Conservation (phyloP, 2,888 invertebrate genomes). For the Hyposoter didymator region DNA sequence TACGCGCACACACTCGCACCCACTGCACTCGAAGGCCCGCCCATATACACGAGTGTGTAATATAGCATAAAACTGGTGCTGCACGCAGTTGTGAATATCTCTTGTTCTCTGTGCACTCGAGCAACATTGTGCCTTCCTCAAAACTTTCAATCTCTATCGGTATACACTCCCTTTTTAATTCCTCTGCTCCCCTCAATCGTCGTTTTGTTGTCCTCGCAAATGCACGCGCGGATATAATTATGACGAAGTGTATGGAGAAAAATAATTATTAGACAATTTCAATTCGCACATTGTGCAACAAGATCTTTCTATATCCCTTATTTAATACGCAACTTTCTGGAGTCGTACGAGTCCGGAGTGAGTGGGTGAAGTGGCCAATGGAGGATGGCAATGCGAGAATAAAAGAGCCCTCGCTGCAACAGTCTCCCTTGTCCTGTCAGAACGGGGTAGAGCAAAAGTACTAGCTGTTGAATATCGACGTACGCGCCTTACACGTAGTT, state of each 20-base stretch:
- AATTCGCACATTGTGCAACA: constrained; percentile 31
- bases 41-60: not conserved
- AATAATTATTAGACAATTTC: constrained; percentile 30
- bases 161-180: not conserved
- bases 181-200: not conserved
- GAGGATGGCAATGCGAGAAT: constrained; percentile 23
- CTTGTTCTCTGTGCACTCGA: constrained; percentile 14
- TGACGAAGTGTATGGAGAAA: constrained; percentile 17
- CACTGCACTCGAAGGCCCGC: not conserved
- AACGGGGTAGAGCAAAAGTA: not conserved
- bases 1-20: not conserved
- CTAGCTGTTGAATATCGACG: constrained; percentile 54
- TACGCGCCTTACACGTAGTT: not conserved
- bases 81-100: not conserved
- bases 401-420: constrained; percentile 1
- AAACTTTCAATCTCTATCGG: constrained; percentile 20
- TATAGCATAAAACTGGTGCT: constrained; percentile 13
- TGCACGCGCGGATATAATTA: constrained; percentile 20
- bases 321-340: not conserved
- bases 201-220: not conserved
- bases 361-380: constrained; percentile 45
- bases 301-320: constrained; percentile 3
- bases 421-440: not conserved
- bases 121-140: constrained; percentile 12
- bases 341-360: constrained; percentile 9